A percentile compares a stretch with the other conserved stretches of the same genome.
These are phyloP conservation scores for Anneissia japonica DNA, from an alignment of 35 echinoderm and acorn worm genomes.

Conservation along the genomic window DNA sequence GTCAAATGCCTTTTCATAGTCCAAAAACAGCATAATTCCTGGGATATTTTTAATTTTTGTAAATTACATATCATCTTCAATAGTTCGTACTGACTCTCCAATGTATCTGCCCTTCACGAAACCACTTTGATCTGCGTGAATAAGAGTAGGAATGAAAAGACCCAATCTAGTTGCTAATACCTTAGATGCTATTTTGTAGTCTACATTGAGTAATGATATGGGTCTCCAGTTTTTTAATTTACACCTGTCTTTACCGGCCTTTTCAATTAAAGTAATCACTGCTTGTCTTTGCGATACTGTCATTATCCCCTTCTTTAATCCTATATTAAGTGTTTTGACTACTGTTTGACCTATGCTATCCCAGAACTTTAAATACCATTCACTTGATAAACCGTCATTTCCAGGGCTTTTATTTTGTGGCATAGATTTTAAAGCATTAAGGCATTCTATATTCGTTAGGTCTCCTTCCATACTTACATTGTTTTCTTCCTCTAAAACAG, in stretches of 20 bases:
- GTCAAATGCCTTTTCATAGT: too few relatives aligned
- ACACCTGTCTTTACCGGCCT: conserved; percentile 1
- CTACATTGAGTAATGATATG: background rate
- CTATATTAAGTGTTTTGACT: background rate
- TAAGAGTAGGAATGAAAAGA: background rate
- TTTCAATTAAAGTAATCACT: background rate
- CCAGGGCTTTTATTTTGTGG: conserved; percentile 9
- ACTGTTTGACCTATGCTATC: background rate
- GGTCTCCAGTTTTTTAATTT: too few relatives aligned
- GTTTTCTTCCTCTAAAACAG: background rate
- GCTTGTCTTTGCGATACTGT: background rate
- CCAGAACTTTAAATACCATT: conserved; percentile 14
- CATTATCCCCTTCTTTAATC: background rate
- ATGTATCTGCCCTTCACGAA: background rate
- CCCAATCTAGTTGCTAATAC: background rate
- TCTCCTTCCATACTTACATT: background rate
- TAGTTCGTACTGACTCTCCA: too few relatives aligned
- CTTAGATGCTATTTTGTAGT: conserved; percentile 1
- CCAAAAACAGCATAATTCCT: background rate
- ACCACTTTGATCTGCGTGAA: background rate
- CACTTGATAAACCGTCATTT: background rate
- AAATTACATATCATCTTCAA: background rate
- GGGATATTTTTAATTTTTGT: conserved; percentile 1
- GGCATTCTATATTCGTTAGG: background rate
- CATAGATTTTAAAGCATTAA: background rate